Evolutionary conservation across 2,797 vertebrate genomes (phyloP).

Genomic region (Gobionotothen gibberifrons): DNA sequence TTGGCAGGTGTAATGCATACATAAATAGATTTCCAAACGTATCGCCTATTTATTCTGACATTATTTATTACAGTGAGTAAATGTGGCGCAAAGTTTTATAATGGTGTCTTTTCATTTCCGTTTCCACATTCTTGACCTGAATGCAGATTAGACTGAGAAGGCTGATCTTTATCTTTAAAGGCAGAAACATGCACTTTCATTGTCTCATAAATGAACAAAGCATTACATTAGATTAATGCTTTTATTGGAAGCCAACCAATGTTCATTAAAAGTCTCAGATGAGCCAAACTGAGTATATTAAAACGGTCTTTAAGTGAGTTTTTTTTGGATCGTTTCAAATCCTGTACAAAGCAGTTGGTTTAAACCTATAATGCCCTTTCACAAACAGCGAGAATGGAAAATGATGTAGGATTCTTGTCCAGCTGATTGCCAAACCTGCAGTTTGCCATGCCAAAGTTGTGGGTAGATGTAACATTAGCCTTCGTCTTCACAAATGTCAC

Average conservation of each 20-base stretch:
- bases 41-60: slow-evolving; percentile 41
- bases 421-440: slow-evolving; percentile 25
- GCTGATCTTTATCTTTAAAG: slow-evolving; percentile 35
- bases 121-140: slow-evolving; percentile 43
- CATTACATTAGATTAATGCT: slow-evolving; percentile 32
- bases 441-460: slow-evolving; percentile 8
- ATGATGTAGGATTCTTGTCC: slow-evolving; percentile 19
- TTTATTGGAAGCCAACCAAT: slow-evolving; percentile 38
- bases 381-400: slow-evolving; percentile 37
- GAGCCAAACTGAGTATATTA: slow-evolving; percentile 30
- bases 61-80: slow-evolving; percentile 47
- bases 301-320: slow-evolving; percentile 32
- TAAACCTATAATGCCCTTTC: slow-evolving; percentile 11
- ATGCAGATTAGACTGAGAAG: slow-evolving; percentile 35
- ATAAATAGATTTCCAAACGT: slow-evolving; percentile 2
- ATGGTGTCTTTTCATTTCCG: slow-evolving; percentile 56
- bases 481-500: slow-evolving; percentile 36
- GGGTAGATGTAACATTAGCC: slow-evolving; percentile 20
- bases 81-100: slow-evolving; percentile 57
- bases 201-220: slow-evolving; percentile 30
- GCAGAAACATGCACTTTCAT: slow-evolving; percentile 23
- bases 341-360: slow-evolving; percentile 23
- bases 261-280: slow-evolving; percentile 38
- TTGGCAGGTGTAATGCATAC: slow-evolving; percentile 43
- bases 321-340: slow-evolving; percentile 37